phyloP scores from a whole-genome alignment of 2,797 vertebrate genomes.

The Aulostomus chinensis region DNA sequence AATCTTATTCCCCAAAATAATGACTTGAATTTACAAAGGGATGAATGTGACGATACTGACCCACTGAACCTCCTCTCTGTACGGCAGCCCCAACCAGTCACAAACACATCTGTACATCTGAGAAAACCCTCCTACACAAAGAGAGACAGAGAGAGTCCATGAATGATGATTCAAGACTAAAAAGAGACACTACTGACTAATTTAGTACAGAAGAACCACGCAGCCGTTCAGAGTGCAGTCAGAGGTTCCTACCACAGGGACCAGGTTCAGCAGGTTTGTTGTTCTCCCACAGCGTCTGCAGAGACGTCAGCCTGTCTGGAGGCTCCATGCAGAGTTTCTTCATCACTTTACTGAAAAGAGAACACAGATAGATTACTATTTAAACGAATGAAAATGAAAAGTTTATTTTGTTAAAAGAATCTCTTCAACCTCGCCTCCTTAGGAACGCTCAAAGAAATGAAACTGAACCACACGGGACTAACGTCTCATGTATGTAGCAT shows the following conservation, averaged over 20 bases:
- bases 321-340: slow-evolving; percentile 95
- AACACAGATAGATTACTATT: not conserved
- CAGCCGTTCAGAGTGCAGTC: no score
- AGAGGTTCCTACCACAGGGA: slow-evolving; percentile 89
- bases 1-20: no score
- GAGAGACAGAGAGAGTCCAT: slow-evolving; percentile 10
- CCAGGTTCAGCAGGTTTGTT: slow-evolving; percentile 90
- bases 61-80: slow-evolving; percentile 97
- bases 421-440: no score
- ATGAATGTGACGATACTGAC: slow-evolving; percentile 76
- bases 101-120: slow-evolving; percentile 97
- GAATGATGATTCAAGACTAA: no score
- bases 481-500: no score
- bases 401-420: no score
- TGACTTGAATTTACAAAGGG: not conserved
- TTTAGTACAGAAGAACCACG: no score
- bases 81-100: slow-evolving; percentile 94
- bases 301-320: slow-evolving; percentile 85
- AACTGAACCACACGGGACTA: no score
- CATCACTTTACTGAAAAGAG: slow-evolving; percentile 87
- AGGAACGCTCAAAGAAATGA: no score
- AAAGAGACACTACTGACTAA: no score
- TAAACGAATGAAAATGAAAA: no score
- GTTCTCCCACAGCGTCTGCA: slow-evolving; percentile 92
- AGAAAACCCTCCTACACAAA: slow-evolving; percentile 91